phyloP scores from a whole-genome alignment of 2,888 invertebrate species.

The Timema cristinae region DNA sequence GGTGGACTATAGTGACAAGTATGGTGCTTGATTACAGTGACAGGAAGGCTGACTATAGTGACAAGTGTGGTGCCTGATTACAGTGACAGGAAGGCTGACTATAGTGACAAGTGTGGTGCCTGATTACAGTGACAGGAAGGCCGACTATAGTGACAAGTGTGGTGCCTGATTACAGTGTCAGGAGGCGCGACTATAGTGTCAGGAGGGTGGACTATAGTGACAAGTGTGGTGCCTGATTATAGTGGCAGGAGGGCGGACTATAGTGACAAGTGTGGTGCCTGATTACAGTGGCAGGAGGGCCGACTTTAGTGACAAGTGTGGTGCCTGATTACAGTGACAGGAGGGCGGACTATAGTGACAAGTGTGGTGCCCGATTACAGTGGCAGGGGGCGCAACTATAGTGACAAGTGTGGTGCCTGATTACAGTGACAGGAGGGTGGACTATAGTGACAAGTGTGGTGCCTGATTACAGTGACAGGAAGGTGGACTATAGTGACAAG shows the following conservation, averaged over 20 bases:
- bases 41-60: slow-evolving; percentile 66
- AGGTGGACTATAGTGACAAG: slow-evolving; percentile 76
- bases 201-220: slow-evolving; percentile 68
- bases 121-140: slow-evolving; percentile 52
- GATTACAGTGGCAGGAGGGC: slow-evolving; percentile 55
- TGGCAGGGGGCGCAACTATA: slow-evolving; percentile 64
- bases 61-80: slow-evolving; percentile 83
- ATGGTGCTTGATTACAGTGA: slow-evolving; percentile 57
- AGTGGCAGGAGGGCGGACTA: too few species aligned
- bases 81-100: too few species aligned
- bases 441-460: slow-evolving; percentile 79
- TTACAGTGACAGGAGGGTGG: too few species aligned
- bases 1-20: slow-evolving; percentile 76
- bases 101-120: slow-evolving; percentile 78
- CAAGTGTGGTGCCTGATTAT: slow-evolving; percentile 82
- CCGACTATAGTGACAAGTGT: slow-evolving; percentile 78
- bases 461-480: slow-evolving; percentile 48
- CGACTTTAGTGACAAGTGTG: slow-evolving; percentile 75
- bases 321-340: too few species aligned
- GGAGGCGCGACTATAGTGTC: slow-evolving; percentile 55
- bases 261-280: slow-evolving; percentile 74
- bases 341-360: slow-evolving; percentile 75
- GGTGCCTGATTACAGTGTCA: slow-evolving; percentile 77
- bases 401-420: slow-evolving; percentile 82
- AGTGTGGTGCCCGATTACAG: slow-evolving; percentile 61